A percentile compares a stretch with the other conserved stretches of the same genome.
Evolutionary conservation across 2,888 invertebrate genomes (phyloP).

Genomic region (Steinernema hermaphroditum): DNA sequence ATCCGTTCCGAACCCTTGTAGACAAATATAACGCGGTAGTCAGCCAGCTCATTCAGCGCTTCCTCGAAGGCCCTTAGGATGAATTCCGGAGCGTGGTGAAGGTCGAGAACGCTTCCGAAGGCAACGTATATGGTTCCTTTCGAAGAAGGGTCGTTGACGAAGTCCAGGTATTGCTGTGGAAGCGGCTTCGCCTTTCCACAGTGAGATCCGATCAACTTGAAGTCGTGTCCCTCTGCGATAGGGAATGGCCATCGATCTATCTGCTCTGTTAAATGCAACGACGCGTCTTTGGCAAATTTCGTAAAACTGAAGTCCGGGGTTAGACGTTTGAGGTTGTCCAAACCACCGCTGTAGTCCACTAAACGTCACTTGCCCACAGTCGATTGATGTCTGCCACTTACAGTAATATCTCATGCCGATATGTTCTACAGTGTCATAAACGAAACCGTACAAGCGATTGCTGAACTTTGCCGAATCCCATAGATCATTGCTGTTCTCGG

Average conservation of each 20-base stretch:
- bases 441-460: constrained; percentile 5
- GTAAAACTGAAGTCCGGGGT: background rate
- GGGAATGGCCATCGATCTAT: background rate
- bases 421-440: constrained; percentile 20
- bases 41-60: background rate
- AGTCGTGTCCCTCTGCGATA: background rate
- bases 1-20: background rate
- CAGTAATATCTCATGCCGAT: constrained; percentile 5
- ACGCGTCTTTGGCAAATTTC: background rate
- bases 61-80: constrained; percentile 26
- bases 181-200: constrained; percentile 16
- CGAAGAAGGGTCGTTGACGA: constrained; percentile 35
- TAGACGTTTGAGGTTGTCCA: background rate
- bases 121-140: constrained; percentile 33
- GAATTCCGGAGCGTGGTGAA: constrained; percentile 24
- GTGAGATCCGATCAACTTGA: constrained; percentile 12
- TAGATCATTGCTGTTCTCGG: constrained; percentile 29
- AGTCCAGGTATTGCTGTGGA: constrained; percentile 24
- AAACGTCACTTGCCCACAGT: background rate
- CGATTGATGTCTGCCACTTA: background rate
- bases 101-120: constrained; percentile 7
- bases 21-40: constrained; percentile 15
- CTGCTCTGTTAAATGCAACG: background rate
- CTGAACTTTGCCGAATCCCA: constrained; percentile 7
- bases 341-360: background rate